Base-by-base conservation (phyloP, 1,140 invertebrate genomes). In the Conus betulinus region DNA sequence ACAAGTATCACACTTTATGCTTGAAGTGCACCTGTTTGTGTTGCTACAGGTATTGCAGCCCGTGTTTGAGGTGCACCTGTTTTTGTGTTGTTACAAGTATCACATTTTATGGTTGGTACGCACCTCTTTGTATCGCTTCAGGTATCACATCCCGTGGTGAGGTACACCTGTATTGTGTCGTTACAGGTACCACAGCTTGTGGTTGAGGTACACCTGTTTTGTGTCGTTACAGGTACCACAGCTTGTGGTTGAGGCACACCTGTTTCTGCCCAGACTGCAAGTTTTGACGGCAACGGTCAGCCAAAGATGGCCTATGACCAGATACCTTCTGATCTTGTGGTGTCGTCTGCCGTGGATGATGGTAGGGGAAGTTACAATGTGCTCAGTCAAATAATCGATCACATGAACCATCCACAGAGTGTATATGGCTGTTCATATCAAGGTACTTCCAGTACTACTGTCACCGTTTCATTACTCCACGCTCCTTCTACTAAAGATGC, bases 191-290 rank as follows among this genome's bases (percentile, higher is more conserved):
- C 79, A 81, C 79, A 81, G 27, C 15, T 2, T 55, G 51, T 81
- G 79, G 79, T 23, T 81, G 39, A 39, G 79, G 27, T 23, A 53
- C 79, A 53, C 39, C 27, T 81, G 76, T 81, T 81, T 81, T 60
- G 57, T 60, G 8, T 60, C 39, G 76, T 25, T 78, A 15, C 79
- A 81, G 79, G 79, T 81, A 53, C 51, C 79, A 81, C 79, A 81
- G 27, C 15, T 7, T 81, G 51, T 81, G 79, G 79, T 17, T 81
- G 39, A 39, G 79, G 27, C 52, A 53, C 79, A 81, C 39, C 27
- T 81, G 79, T 81, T 81, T 81, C 79, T 81, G 79, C 52, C 15
- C 39, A 51, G 79, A 81, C 79, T 81, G 79, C 23, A 81, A 81
- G 79, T 81, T 81, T n/a, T 20, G 79, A 81, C 51, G 79, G 79